Evolutionary conservation across 2,888 invertebrate genomes (phyloP), one percentile per base, ranked within the genome.

Genomic region (Ichneumon xanthorius): DNA sequence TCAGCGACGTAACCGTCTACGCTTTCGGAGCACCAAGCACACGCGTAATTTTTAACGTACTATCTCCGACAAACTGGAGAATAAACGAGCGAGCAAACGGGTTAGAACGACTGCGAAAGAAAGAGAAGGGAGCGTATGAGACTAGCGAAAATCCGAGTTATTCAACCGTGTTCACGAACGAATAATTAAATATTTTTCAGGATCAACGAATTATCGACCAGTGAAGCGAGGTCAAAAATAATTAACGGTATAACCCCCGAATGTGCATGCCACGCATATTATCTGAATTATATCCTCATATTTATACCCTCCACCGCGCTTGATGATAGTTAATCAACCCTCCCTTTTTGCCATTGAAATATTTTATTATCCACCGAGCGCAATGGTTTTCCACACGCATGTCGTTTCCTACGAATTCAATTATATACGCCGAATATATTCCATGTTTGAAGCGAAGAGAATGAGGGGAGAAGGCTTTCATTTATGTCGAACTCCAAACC

Each of bases 401-500:
- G 30, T 30, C 30, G 63, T 30, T 22, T 58, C 55, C n/a, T 30
- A 19, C 75, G 65, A 19, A 76, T 65, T 76, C 75, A 76, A 76
- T 65, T 76, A 76, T 50, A 76, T 33, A n/a, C 75, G 33, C 22
- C 19, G 22, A 72, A 76, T 65, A 76, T 76, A 76, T 76, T 76
- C 33, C 50, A 63, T 63, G 50, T 76, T 76, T 33, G 50, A 33
- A 50, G 58, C 9, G 26, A 22, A 22, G 22, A 22, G 19, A 30
- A 26, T 61, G 58, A 14, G 11, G 22, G n/a, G 22, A 16, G 40
- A 7, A 30, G 45, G 63, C 4, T 33, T 63, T 26, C 16, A 33
- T 63, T 63, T n/a, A 33, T 33, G 63, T 33, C 63, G 63, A 30
- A 63, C 16, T 63, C 16, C 16, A 7, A 63, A 63, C 63, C 63